Evolutionary conservation across 2,888 invertebrate species (phyloP).

Genomic region (Epirrita christyi): DNA sequence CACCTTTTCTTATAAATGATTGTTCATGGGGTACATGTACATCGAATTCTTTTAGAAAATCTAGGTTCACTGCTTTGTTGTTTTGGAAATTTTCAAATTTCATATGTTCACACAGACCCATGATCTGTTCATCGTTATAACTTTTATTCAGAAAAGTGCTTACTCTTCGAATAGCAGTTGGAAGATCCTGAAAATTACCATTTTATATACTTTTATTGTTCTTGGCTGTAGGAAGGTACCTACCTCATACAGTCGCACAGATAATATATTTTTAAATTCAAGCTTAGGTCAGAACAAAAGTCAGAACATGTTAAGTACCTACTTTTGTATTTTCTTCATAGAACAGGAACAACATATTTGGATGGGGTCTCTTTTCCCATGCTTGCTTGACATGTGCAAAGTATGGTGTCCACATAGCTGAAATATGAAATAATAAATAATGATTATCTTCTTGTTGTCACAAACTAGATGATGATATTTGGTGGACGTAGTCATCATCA

Average conservation of each 20-base stretch:
- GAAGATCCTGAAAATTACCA: constrained; percentile 32
- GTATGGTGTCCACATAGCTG: constrained; percentile 77
- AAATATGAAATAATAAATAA: constrained; percentile 25
- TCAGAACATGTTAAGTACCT: too few relatives aligned
- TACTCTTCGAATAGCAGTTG: constrained; percentile 71
- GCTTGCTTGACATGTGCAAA: constrained; percentile 90
- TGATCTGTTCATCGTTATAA: constrained; percentile 78
- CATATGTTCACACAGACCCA: constrained; percentile 86
- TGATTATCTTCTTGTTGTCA: background rate
- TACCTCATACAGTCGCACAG: too few relatives aligned
- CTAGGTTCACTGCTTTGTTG: constrained; percentile 81
- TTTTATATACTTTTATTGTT: too few relatives aligned
- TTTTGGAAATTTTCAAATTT: constrained; percentile 90
- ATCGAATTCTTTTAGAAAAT: constrained; percentile 84
- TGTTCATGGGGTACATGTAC: constrained; percentile 84
- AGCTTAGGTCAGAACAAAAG: too few relatives aligned
- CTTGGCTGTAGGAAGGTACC: too few relatives aligned
- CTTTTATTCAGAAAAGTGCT: constrained; percentile 82
- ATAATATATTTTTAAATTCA: too few relatives aligned
- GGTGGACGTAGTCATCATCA: too few relatives aligned
- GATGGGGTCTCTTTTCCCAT: constrained; percentile 84
- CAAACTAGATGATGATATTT: too few relatives aligned
- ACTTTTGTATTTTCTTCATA: constrained; percentile 90
- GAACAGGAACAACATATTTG: constrained; percentile 89
- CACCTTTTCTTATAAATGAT: constrained; percentile 87